A percentile compares a stretch with the other conserved stretches of the same genome.
Conservation (phyloP, 2,113 vertebrate genomes). For the Ptyas mucosa region DNA sequence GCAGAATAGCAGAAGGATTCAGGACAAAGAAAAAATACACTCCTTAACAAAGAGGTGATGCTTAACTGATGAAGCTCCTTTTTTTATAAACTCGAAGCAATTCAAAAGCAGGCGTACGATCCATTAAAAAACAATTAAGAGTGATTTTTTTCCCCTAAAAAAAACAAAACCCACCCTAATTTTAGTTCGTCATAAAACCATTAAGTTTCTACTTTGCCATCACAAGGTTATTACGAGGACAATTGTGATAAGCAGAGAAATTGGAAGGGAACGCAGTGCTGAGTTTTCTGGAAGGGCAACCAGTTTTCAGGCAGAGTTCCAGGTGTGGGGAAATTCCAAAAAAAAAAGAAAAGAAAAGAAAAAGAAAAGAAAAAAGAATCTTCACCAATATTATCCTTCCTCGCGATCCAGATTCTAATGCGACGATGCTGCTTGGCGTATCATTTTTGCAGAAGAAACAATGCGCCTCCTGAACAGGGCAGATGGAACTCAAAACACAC, state of each 20-base stretch:
- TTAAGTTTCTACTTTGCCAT: neutral
- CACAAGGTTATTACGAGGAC: neutral
- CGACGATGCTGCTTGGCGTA: neutral
- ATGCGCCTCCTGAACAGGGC: conserved; percentile 3
- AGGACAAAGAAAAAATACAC: conserved; percentile 6
- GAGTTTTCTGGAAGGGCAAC: neutral
- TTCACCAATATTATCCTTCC: neutral
- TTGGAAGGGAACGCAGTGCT: neutral
- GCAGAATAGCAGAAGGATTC: conserved; percentile 5
- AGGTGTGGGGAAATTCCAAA: neutral
- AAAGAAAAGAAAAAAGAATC: neutral
- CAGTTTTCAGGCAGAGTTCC: neutral
- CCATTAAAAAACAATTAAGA: neutral
- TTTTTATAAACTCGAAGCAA: neutral
- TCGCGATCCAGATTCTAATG: neutral
- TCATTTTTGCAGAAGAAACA: conserved; percentile 30
- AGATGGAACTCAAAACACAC: conserved; percentile 24
- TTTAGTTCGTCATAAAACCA: neutral
- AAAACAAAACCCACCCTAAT: neutral
- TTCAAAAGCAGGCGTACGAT: neutral
- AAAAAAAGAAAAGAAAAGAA: neutral
- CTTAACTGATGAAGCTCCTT: neutral
- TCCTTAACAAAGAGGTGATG: neutral
- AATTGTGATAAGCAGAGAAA: neutral
- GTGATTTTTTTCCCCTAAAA: neutral